Base-by-base conservation (phyloP, 1,140 invertebrate species). In the Trissolcus basalis region DNA sequence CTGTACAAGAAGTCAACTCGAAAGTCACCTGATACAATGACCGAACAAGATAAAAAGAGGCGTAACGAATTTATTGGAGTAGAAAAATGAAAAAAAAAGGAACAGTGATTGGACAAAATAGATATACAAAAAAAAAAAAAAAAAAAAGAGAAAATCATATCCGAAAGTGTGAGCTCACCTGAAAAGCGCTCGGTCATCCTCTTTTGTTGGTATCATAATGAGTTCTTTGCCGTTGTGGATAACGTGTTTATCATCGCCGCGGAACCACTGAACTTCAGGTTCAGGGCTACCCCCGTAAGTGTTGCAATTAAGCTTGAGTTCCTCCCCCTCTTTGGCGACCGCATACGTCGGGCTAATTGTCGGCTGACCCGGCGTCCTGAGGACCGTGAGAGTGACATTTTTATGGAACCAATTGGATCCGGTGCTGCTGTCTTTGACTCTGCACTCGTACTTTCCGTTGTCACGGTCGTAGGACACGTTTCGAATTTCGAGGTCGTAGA, bases 381-480 rank as follows among this genome's bases (percentile, higher is more conserved):
- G 90, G 10, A 98, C 96, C 4, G 95, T 96, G 49, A 98, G 89
- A 45, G 92, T 91, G 79, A 96, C 93, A 35, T 92, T 92, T 85
- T 96, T 94, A 56, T 93, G 92, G 87, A 96, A 95, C 14, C 96
- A 89, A 81, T 95, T 94, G 7, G 91, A 90, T 0, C 96, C 96
- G 8, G 93, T 95, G 9, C 95, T 94, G 19, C 91, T 92, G 16
- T 93, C 93, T 85, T 96, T 97, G 44, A 97, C 91, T 14, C 94
- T 91, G 83, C 96, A 98, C 88, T 96, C 95, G 88, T 97, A 97
- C 70, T 93, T 92, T 4, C 96, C 96, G 82, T 97, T 96, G 88
- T 98, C 96, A 0, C 95, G 90, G 79, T 94, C 94, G 87, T 97
- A 97, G 14, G 93, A 94, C 0, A 94, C 93, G 82, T 96, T 96